Conservation (phyloP, 1,140 invertebrate species). For the Sycophila sp. region DNA sequence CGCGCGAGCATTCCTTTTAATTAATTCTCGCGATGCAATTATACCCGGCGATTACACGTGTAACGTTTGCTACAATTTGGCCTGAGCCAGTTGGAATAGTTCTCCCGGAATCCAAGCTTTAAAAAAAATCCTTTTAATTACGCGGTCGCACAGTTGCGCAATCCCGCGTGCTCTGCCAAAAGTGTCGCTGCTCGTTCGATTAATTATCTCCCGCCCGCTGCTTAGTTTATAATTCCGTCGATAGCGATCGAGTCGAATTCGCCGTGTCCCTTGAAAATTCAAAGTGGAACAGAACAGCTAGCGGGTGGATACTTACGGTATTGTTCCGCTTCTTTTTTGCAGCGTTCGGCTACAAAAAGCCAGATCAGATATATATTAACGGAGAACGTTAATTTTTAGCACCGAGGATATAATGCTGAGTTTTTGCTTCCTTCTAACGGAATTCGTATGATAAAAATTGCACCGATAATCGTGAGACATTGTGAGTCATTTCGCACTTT, state of each 20-base stretch:
- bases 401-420: background rate
- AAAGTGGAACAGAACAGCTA: too few species aligned
- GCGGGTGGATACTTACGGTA: too few species aligned
- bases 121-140: background rate
- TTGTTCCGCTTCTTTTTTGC: too few species aligned
- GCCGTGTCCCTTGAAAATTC: too few species aligned
- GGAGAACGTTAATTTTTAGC: background rate
- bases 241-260: too few species aligned
- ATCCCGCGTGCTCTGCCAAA: background rate
- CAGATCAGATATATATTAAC: background rate
- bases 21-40: conserved; percentile 9
- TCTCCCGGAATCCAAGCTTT: background rate
- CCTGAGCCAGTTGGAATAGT: background rate
- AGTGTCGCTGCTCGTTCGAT: background rate
- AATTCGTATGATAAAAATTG: background rate
- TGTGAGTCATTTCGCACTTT: too few species aligned
- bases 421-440: too few species aligned
- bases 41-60: background rate
- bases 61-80: background rate
- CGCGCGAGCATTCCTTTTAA: background rate
- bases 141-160: background rate
- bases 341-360: too few species aligned
- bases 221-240: too few species aligned
- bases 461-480: too few species aligned
- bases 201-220: too few species aligned